These are phyloP conservation scores for Amiota minor DNA, from an alignment of 2,888 invertebrate genomes.

Conservation along the genomic window DNA sequence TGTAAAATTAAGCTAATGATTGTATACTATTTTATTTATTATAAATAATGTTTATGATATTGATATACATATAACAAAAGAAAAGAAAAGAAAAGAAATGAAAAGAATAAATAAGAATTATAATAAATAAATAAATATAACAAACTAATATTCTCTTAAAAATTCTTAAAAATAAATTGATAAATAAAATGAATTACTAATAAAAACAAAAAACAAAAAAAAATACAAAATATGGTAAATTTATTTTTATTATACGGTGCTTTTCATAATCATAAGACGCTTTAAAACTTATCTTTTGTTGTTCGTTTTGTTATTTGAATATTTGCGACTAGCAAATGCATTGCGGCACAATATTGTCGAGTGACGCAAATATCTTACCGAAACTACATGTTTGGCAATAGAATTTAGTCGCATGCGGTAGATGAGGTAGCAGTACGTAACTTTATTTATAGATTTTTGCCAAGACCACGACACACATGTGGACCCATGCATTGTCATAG, in stretches of 20 bases:
- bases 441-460: neutral
- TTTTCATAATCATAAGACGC: too few relatives aligned
- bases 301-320: too few relatives aligned
- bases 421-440: neutral
- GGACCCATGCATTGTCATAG: neutral
- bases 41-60: neutral
- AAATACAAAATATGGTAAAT: too few relatives aligned
- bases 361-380: neutral
- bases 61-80: neutral
- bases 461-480: too few relatives aligned
- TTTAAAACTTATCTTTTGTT: too few relatives aligned
- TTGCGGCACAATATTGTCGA: too few relatives aligned
- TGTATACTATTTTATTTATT: slow-evolving; percentile 55
- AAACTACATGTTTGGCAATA: too few relatives aligned
- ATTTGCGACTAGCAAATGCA: too few relatives aligned
- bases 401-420: neutral
- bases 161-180: slow-evolving; percentile 50
- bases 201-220: neutral
- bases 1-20: slow-evolving; percentile 62
- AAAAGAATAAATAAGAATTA: slow-evolving; percentile 27
- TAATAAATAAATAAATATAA: neutral
- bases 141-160: slow-evolving; percentile 57
- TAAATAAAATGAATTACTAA: slow-evolving; percentile 8
- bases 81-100: slow-evolving; percentile 1
- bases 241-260: too few relatives aligned